These are phyloP conservation scores for Mandrillus leucophaeus DNA, from an alignment of 2,113 vertebrate genomes.

Conservation along the genomic window DNA sequence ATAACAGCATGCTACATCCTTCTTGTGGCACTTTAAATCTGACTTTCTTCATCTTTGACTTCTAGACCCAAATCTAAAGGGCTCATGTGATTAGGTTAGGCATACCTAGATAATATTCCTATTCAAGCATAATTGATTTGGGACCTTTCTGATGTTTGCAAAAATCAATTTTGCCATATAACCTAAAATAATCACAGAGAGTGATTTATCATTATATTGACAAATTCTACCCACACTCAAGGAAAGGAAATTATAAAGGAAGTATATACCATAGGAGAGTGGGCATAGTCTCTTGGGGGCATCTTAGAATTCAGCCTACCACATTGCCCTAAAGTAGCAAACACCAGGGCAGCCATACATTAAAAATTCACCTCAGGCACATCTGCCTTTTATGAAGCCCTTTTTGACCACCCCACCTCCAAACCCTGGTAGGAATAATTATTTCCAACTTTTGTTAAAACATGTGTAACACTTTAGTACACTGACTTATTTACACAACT, in stretches of 20 bases:
- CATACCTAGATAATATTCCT: not conserved
- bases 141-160: not conserved
- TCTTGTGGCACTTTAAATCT: not conserved
- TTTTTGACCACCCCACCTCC: not conserved
- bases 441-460: not conserved
- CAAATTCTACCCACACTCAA: not conserved
- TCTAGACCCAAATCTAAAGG: not conserved
- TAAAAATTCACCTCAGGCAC: not conserved
- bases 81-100: not conserved
- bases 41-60: not conserved
- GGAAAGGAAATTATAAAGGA: not conserved
- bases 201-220: not conserved
- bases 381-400: not conserved
- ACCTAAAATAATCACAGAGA: not conserved
- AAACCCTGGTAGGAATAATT: conserved; percentile 5
- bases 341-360: not conserved
- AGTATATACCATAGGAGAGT: not conserved
- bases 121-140: not conserved
- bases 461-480: not conserved
- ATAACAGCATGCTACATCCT: not conserved
- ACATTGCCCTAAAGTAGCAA: not conserved
- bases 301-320: not conserved
- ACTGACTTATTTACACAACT: not conserved
- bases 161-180: not conserved
- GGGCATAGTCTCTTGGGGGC: not conserved